Base-by-base conservation (phyloP, 2,888 invertebrate species). In the Cyclophora punctaria region DNA sequence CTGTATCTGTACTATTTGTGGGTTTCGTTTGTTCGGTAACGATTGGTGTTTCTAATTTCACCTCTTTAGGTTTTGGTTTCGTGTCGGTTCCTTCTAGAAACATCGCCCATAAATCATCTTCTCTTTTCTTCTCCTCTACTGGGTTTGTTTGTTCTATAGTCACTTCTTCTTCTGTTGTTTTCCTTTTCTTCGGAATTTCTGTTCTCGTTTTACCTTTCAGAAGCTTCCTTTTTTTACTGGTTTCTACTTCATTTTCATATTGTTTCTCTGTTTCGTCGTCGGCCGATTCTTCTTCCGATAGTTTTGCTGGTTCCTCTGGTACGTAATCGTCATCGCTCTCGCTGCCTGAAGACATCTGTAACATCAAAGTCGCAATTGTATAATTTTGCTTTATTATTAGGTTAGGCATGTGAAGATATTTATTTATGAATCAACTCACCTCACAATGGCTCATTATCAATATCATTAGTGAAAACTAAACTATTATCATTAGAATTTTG, bases 301-400 rank as follows among this genome's bases (percentile, higher is more conserved):
- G 81, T 56, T 90, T 82, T 68, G 92, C 92, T 48, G 90, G 90
- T 56, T 87, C 90, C 58, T 91, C 92, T 35, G 94, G 94, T 55
- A 92, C 89, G 71, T 93, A 95, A 70, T 95, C 95, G 60, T 94
- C 94, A 74, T 95, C 95, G 73, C 94, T 95, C 58, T 95, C 95
- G 59, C 93, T 93, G 50, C 91, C 93, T 7, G 93, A 93, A 7
- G 87, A 88, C 88, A 88, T 88, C 85, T 87, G 69, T 33, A 20
- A 44, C 20, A 2, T 20, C 2, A 1, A 20, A 20, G 20, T 1
- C 20, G 20, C 2, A 1, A 20, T 20, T 20, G 20, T 20, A 1
- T 20, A 20, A 20, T 2, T 20, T 20, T 20, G 20, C 20, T 20
- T 20, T 20, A 20, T 20, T 20, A 20, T 20, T 20, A 20, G 20